Conservation (phyloP, 1,140 invertebrate species). For the Mizuhopecten yessoensis region DNA sequence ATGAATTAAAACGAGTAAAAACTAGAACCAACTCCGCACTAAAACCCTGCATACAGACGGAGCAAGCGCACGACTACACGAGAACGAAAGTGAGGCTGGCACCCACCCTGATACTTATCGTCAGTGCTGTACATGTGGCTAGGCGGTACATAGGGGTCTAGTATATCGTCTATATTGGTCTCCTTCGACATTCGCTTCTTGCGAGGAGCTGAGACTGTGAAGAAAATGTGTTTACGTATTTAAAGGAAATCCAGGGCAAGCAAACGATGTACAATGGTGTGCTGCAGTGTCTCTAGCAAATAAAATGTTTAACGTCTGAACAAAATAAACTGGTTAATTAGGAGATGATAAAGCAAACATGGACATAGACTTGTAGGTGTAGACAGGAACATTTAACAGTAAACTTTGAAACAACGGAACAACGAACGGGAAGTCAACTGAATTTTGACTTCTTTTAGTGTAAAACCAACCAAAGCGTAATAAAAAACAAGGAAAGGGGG, state of each 20-base stretch:
- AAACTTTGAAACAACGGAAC: no score
- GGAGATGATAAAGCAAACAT: background rate
- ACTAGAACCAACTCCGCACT: slow-evolving; percentile 15
- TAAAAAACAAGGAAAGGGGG: no score
- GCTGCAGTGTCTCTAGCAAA: background rate
- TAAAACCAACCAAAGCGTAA: no score
- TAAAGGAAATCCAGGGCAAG: background rate
- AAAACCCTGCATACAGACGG: background rate
- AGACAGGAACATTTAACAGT: no score
- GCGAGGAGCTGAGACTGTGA: slow-evolving; percentile 41
- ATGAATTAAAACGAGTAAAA: slow-evolving; percentile 14
- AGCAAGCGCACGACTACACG: background rate
- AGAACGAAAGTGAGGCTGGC: background rate
- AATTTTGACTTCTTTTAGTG: no score
- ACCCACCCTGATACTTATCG: slow-evolving; percentile 63
- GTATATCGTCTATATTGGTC: slow-evolving; percentile 71
- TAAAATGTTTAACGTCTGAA: background rate
- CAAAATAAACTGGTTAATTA: background rate
- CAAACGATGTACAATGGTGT: background rate
- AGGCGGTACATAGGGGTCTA: slow-evolving; percentile 50
- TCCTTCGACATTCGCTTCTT: slow-evolving; percentile 65
- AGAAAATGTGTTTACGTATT: background rate
- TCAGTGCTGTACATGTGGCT: background rate
- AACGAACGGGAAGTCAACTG: no score
- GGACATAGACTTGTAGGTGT: background rate